phyloP scores from a whole-genome alignment of 2,113 vertebrate species.

The Siniperca chuatsi region DNA sequence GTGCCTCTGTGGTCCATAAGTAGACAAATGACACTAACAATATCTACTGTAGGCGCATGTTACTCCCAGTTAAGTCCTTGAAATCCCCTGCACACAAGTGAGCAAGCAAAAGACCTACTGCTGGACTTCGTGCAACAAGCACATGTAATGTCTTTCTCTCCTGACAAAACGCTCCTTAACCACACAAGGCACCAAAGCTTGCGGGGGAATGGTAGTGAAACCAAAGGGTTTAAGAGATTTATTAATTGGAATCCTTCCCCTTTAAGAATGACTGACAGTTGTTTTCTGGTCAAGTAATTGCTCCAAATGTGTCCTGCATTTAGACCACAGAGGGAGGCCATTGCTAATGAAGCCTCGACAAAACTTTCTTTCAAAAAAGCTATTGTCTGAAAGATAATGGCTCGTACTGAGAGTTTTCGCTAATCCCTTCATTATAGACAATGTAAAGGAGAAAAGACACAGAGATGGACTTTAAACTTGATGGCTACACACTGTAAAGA shows the following conservation, averaged over 20 bases:
- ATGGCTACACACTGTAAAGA: conserved; percentile 60
- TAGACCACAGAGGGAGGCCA: conserved; percentile 86
- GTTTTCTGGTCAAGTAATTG: conserved; percentile 94
- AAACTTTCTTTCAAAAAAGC: conserved; percentile 89
- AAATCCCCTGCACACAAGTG: conserved; percentile 77
- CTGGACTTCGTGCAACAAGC: conserved; percentile 57
- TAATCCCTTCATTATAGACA: conserved; percentile 90
- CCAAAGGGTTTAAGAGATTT: conserved; percentile 90
- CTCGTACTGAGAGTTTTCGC: conserved; percentile 85
- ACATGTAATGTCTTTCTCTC: conserved; percentile 73
- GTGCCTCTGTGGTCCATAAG: conserved; percentile 60
- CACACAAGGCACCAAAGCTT: conserved; percentile 70
- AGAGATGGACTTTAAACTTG: conserved; percentile 73
- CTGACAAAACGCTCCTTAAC: conserved; percentile 70
- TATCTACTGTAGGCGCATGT: conserved; percentile 70
- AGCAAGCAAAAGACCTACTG: conserved; percentile 63
- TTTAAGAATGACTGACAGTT: conserved; percentile 97
- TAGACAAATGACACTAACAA: conserved; percentile 64
- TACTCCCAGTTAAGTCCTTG: conserved; percentile 75
- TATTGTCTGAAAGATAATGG: conserved; percentile 93
- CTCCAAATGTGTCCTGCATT: conserved; percentile 90
- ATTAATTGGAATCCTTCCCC: conserved; percentile 93
- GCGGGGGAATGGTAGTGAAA: conserved; percentile 85
- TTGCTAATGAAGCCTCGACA: conserved; percentile 87
- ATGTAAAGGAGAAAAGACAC: conserved; percentile 72